Base-by-base conservation (phyloP, 2,797 vertebrate species). In the Takifugu rubripes region DNA sequence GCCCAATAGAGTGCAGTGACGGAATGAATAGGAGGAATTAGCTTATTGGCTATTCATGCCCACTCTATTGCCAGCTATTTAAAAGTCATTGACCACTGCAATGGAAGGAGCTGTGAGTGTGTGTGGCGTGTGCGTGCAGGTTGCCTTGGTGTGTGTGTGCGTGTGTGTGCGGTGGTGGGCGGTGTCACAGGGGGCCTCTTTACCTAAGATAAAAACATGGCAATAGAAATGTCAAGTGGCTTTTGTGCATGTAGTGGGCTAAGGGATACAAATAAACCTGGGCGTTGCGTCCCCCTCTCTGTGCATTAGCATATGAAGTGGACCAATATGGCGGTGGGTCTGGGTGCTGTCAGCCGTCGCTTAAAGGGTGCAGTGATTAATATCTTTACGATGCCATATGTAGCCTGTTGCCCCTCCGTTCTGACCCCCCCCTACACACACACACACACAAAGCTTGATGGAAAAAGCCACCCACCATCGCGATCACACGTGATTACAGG, bases 301-400 rank as follows among this genome's bases (percentile, higher is more conserved):
- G 14, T 0, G 36, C 91, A 96, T 97, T 96, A 95, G 93, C 95
- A 97, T 96, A 93, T 95, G 94, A 96, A 97, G 94, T 86, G 87
- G 83, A 11, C 83, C 89, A 78, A 81, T 88, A 82, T 87, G 68
- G 78, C 52, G 84, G 85, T 89, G 75, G 73, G 92, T 92, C 92
- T 82, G 86, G 90, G 90, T 84, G 91, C 90, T 97, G 95, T 97
- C 95, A 96, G 83, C 87, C 70, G 57, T 42, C 84, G 90, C 92
- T 95, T 95, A 94, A 92, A 86, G 93, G 87, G 79, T 71, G 70
- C 53, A 42, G 92, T 97, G 95, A 96, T 97, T 95, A 96, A 97
- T 97, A 94, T 93, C 95, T 97, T 96, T 96, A 94, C 91, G 84
- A 96, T 96, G 93, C 93, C 90, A 92, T 91, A 54, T 92, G 91